These are phyloP conservation scores for Brachyalestes nurse DNA, from an alignment of 2,797 vertebrate genomes.

Conservation along the genomic window DNA sequence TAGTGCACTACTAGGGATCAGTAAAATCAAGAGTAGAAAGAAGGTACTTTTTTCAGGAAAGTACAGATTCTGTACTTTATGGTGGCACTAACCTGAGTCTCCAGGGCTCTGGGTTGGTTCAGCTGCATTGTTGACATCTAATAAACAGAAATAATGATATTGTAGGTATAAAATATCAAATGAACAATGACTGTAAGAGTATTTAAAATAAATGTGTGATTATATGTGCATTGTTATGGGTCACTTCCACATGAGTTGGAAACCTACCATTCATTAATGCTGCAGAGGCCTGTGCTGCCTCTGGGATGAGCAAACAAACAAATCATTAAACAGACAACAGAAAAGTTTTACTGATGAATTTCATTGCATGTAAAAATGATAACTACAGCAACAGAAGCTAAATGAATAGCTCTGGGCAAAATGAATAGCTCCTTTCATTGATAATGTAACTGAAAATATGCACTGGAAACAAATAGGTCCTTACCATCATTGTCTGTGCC, in stretches of 20 bases:
- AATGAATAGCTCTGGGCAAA: too few species aligned
- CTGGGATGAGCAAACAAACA: constrained; percentile 38
- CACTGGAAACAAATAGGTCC: neutral
- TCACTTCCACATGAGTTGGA: neutral
- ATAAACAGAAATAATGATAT: constrained; percentile 7
- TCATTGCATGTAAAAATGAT: too few species aligned
- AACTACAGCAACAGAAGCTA: too few species aligned
- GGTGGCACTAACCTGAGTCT: constrained; percentile 47
- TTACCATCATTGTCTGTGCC: constrained; percentile 57
- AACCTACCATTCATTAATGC: constrained; percentile 37
- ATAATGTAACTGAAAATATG: neutral
- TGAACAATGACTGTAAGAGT: neutral
- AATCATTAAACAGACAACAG: neutral
- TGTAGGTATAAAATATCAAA: neutral
- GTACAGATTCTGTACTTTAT: neutral
- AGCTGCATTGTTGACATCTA: neutral
- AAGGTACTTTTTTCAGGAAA: neutral
- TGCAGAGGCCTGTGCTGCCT: constrained; percentile 17
- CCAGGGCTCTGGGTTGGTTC: constrained; percentile 25
- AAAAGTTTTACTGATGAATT: too few species aligned
- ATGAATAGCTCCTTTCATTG: neutral
- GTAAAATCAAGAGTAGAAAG: neutral
- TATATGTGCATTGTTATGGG: neutral
- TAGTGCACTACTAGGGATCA: neutral
- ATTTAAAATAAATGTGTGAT: neutral